These are phyloP conservation scores for Ceraclea dissimilis DNA, from an alignment of 2,888 invertebrate genomes.

Conservation along the genomic window DNA sequence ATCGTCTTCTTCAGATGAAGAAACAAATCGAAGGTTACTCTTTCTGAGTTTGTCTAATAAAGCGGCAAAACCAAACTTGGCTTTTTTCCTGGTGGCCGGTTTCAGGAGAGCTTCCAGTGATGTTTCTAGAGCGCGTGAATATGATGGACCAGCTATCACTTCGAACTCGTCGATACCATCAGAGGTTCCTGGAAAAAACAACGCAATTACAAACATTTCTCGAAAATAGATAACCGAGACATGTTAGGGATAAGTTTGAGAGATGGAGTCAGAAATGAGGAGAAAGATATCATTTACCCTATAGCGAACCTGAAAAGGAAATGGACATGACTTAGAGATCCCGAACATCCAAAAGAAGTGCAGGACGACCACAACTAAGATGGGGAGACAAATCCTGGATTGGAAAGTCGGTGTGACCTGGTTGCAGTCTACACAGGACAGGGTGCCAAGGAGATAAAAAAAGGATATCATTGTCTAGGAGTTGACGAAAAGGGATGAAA, in stretches of 20 bases:
- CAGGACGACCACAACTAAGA: no score
- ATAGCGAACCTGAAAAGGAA: neutral
- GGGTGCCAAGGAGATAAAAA: no score
- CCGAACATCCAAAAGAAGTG: no score
- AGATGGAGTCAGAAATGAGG: neutral
- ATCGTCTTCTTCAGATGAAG: slow-evolving; percentile 13
- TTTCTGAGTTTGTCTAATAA: slow-evolving; percentile 22
- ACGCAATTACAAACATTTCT: no score
- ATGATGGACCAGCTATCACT: slow-evolving; percentile 34
- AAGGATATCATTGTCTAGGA: no score
- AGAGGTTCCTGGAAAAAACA: slow-evolving; percentile 28
- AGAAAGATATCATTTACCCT: neutral
- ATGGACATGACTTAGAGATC: neutral
- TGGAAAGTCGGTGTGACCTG: no score
- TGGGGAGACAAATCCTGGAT: no score
- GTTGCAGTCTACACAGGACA: no score
- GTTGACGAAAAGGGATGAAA: no score
- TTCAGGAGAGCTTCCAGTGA: slow-evolving; percentile 21
- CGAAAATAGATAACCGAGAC: no score
- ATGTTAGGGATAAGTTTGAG: neutral
- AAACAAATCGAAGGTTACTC: slow-evolving; percentile 20
- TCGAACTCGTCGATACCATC: slow-evolving; percentile 31
- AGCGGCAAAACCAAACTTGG: slow-evolving; percentile 22
- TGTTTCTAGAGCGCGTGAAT: slow-evolving; percentile 20
- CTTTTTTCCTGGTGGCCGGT: slow-evolving; percentile 20